Percentiles rank a stretch among this genome's conserved stretches.
Evolutionary conservation across 2,888 invertebrate genomes (phyloP).

Genomic region (Ischnura elegans): DNA sequence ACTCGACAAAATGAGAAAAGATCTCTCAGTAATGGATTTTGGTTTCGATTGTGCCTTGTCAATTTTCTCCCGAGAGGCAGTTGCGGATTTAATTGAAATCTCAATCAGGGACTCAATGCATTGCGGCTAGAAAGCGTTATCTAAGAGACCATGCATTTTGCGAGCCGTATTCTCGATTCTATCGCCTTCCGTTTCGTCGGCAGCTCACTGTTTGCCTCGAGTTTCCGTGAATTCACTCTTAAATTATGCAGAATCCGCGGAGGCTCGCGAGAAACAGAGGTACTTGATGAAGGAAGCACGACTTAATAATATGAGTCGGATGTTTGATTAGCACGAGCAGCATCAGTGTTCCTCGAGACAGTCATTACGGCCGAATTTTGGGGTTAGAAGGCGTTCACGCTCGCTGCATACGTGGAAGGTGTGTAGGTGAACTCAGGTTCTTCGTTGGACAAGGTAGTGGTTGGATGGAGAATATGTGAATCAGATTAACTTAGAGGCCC

Average conservation of each 20-base stretch:
- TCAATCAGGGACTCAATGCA: background rate
- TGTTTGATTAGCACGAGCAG: background rate
- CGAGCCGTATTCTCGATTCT: background rate
- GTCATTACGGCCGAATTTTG: background rate
- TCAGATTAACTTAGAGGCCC: too few relatives aligned
- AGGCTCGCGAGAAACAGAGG: background rate
- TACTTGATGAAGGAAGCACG: background rate
- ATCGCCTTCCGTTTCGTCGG: background rate
- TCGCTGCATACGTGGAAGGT: background rate
- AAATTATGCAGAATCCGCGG: background rate
- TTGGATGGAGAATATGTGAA: background rate
- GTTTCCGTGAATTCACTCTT: background rate
- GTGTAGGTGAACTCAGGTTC: background rate
- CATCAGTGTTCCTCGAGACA: background rate
- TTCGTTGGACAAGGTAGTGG: background rate
- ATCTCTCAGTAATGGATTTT: too few relatives aligned
- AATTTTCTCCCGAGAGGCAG: too few relatives aligned
- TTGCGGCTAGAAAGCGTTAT: background rate
- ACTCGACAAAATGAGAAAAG: too few relatives aligned
- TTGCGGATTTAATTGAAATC: too few relatives aligned
- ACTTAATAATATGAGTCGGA: background rate
- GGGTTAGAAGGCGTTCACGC: background rate
- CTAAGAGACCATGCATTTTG: background rate
- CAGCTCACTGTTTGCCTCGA: background rate
- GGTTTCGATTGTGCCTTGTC: too few relatives aligned